phyloP scores from a whole-genome alignment of 2,797 vertebrate genomes.

The Leptoclinus maculatus region DNA sequence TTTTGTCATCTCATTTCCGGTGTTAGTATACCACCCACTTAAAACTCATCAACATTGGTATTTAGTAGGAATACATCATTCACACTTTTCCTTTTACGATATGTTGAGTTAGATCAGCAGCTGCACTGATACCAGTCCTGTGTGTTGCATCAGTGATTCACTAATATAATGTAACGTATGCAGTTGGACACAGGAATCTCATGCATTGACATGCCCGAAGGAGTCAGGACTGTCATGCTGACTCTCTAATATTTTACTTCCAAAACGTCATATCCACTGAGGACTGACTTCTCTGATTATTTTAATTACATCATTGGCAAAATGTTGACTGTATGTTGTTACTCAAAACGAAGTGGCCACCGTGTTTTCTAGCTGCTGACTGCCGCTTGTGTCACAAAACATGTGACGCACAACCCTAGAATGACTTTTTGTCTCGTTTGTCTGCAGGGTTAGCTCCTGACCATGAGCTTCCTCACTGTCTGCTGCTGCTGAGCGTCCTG shows the following conservation, averaged over 20 bases:
- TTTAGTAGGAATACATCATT: too few species aligned
- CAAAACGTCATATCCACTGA: not conserved
- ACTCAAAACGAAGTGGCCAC: not conserved
- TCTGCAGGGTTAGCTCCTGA: slow-evolving; percentile 84
- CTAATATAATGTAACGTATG: too few species aligned
- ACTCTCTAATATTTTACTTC: not conserved
- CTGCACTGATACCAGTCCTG: too few species aligned
- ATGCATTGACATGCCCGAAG: not conserved
- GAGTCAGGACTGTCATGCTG: not conserved
- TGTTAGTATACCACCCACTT: too few species aligned
- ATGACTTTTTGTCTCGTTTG: slow-evolving; percentile 2
- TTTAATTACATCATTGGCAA: not conserved
- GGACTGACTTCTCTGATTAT: not conserved
- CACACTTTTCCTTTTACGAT: too few species aligned
- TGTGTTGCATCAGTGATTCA: too few species aligned
- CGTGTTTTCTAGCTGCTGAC: slow-evolving; percentile 5
- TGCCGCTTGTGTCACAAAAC: not conserved
- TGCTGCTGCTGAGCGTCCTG: slow-evolving; percentile 87
- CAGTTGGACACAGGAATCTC: not conserved
- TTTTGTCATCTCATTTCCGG: too few species aligned
- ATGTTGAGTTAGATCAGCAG: too few species aligned
- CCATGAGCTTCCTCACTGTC: slow-evolving; percentile 89
- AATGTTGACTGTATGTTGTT: not conserved
- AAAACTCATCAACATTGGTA: too few species aligned
- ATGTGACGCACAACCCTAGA: not conserved